Base-by-base conservation (phyloP, 2,888 invertebrate genomes). In the Leptura quadrifasciata region DNA sequence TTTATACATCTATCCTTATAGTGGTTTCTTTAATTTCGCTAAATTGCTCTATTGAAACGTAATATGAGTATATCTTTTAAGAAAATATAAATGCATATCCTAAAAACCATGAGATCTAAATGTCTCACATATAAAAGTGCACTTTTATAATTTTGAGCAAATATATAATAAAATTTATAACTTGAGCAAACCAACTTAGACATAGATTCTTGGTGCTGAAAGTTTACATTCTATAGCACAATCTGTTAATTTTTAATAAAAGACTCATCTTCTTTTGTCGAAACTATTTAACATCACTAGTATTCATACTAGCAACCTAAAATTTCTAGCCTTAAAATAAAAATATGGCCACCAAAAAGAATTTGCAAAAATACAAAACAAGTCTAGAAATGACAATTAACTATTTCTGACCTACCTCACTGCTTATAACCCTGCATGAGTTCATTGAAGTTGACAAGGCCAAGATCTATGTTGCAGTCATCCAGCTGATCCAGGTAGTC, bases 401-500 rank as follows among this genome's bases (percentile, higher is more conserved):
- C 47, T 52, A 35, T 39, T 20, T 47, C 61, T 15, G 52, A 52
- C 61, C 71, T 54, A 54, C 69, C 74, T 76, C 67, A 76, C 74
- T 78, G 85, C 80, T 85, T 87, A 81, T 87, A 88, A 57, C 85
- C 86, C 77, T 85, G 85, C 84, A 89, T 88, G 69, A 89, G 85
- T 76, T 88, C 88, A 78, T 85, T 87, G 78, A 89, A 84, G 81
- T 87, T 86, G 79, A 88, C 88, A 75, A 88, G 82, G 77, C 85
- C 85, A 74, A 88, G 80, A 77, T 89, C 88, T 80, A 88, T 85
- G 79, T 87, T 86, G 77, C 80, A 82, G 54, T 88, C 88, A 65
- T 89, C 89, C 74, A 89, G 80, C 61, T 84, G 85, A 52, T 88
- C 88, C 82, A 89, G 81, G 81, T 88, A 88, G 76, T 89, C 89